A percentile compares a stretch with the other conserved stretches of the same genome.
Conservation (phyloP, 2,888 invertebrate species). For the Octodonta nipae region DNA sequence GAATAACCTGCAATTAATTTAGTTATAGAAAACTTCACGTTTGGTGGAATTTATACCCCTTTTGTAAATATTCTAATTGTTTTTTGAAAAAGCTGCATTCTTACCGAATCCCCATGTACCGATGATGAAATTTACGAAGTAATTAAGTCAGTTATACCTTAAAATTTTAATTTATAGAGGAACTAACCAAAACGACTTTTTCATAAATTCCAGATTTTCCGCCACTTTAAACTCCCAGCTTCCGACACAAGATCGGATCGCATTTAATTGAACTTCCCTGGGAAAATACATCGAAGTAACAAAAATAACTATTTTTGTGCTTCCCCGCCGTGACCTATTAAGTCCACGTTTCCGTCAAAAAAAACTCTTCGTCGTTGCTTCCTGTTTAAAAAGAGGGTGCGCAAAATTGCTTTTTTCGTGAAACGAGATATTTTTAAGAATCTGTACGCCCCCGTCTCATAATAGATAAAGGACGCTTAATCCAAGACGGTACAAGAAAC, state of each 20-base stretch:
- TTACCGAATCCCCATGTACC: no score
- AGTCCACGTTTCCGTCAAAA: conserved; percentile 22
- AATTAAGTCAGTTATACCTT: no score
- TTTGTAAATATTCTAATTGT: no score
- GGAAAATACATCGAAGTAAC: conserved; percentile 16
- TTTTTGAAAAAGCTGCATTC: no score
- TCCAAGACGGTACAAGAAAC: no score
- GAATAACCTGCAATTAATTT: background rate
- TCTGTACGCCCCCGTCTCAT: conserved; percentile 14
- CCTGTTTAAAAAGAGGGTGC: conserved; percentile 30
- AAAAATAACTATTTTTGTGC: conserved; percentile 16
- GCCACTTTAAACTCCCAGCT: conserved; percentile 6
- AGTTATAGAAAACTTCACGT: background rate
- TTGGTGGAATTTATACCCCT: background rate
- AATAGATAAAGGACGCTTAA: no score
- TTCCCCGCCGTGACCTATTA: conserved; percentile 12
- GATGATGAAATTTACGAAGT: no score
- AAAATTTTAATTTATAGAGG: no score
- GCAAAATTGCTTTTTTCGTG: conserved; percentile 28
- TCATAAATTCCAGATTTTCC: no score
- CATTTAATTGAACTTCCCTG: conserved; percentile 14
- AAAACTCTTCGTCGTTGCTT: conserved; percentile 25
- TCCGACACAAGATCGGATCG: conserved; percentile 1
- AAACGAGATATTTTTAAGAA: conserved; percentile 30
- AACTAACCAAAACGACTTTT: no score